These are phyloP conservation scores for Frankliniella fusca DNA, from an alignment of 2,888 invertebrate species.

Conservation along the genomic window DNA sequence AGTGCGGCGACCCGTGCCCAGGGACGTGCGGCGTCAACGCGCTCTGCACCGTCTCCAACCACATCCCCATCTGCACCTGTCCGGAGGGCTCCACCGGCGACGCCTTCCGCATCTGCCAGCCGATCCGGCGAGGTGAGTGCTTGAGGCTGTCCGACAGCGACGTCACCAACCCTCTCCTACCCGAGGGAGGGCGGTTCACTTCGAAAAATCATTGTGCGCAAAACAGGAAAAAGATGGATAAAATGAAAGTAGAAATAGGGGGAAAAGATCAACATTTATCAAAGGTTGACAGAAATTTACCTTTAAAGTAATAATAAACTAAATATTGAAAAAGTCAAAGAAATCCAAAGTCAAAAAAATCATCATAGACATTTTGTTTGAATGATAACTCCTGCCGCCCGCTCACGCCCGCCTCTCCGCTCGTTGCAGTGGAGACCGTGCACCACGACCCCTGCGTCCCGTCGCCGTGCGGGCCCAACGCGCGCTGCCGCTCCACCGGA, in stretches of 20 bases:
- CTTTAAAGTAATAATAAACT: too few relatives aligned
- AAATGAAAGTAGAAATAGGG: too few relatives aligned
- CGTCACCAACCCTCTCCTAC: too few relatives aligned
- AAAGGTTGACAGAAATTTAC: too few relatives aligned
- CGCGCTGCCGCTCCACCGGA: constrained; percentile 59
- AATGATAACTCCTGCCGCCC: too few relatives aligned
- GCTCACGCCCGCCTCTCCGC: background rate
- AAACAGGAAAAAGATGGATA: too few relatives aligned
- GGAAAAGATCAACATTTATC: too few relatives aligned
- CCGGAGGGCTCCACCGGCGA: constrained; percentile 47
- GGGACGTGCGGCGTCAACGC: constrained; percentile 45
- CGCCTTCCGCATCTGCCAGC: constrained; percentile 45
- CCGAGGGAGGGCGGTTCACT: too few relatives aligned
- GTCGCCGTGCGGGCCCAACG: constrained; percentile 73
- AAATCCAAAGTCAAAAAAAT: too few relatives aligned
- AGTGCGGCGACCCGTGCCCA: constrained; percentile 46
- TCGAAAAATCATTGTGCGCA: too few relatives aligned
- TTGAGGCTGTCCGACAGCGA: background rate
- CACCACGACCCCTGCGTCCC: constrained; percentile 52
- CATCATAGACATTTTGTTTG: too few relatives aligned
- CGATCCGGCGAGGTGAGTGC: constrained; percentile 44
- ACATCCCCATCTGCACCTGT: constrained; percentile 49
- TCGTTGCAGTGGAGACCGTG: constrained; percentile 41
- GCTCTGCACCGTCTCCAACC: constrained; percentile 46
- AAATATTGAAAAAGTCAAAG: too few relatives aligned